Conservation (phyloP, 2,888 invertebrate species). For the Meghimatium bilineatum region DNA sequence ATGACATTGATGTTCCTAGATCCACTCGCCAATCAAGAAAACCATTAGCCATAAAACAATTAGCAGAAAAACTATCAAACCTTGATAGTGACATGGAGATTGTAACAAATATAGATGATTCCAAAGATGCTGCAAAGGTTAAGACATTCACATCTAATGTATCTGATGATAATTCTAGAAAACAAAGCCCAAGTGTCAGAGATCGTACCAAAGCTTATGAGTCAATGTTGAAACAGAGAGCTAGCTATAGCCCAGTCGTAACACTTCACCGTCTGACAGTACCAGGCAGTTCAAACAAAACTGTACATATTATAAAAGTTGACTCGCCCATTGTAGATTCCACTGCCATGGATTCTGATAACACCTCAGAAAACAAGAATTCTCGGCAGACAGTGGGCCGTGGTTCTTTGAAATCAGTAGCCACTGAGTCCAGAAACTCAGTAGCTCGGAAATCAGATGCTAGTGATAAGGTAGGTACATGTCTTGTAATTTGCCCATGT, state of each 20-base stretch:
- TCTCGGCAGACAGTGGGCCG: not conserved
- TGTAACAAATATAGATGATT: not conserved
- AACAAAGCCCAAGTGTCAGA: slow-evolving; percentile 32
- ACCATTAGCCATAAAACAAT: not conserved
- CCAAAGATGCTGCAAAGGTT: not conserved
- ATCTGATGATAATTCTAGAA: not conserved
- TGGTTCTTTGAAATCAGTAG: not conserved
- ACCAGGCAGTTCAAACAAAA: slow-evolving; percentile 10
- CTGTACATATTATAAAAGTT: not conserved
- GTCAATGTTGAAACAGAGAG: slow-evolving; percentile 15
- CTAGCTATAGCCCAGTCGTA: slow-evolving; percentile 12
- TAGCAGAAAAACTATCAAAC: slow-evolving; percentile 2
- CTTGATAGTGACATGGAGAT: no score
- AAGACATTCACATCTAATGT: not conserved
- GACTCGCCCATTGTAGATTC: not conserved
- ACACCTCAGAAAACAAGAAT: not conserved
- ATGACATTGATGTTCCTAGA: not conserved
- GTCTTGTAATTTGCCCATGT: not conserved
- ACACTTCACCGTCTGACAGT: not conserved
- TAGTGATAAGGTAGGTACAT: not conserved
- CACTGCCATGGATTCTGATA: not conserved
- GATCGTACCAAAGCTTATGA: slow-evolving; percentile 41
- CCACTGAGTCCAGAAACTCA: not conserved
- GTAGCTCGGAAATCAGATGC: not conserved
- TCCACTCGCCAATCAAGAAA: slow-evolving; percentile 20